A percentile compares a stretch with the other conserved stretches of the same genome.
Evolutionary conservation across 2,113 vertebrate species (phyloP).

Genomic region (Otocyon megalotis): DNA sequence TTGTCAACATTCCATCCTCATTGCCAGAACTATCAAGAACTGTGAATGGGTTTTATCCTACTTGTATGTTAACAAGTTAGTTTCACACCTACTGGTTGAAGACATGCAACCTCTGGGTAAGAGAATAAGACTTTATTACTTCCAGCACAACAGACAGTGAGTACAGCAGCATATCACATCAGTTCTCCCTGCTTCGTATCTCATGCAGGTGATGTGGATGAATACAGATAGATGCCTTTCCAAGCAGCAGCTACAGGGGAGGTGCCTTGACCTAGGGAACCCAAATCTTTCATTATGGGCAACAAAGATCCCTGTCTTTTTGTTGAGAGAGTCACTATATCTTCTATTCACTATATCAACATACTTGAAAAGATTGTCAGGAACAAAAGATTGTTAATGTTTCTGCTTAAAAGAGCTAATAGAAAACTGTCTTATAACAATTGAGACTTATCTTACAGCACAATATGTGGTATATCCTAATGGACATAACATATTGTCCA

Average conservation of each 20-base stretch:
- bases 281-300: not conserved
- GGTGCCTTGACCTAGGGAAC: not conserved
- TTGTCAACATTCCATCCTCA: not conserved
- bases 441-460: not conserved
- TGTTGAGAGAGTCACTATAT: not conserved
- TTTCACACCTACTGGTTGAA: not conserved
- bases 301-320: not conserved
- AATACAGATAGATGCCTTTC: not conserved
- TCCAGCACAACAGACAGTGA: not conserved
- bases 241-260: not conserved
- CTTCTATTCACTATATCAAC: not conserved
- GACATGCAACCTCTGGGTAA: not conserved
- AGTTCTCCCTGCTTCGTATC: not conserved
- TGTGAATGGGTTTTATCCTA: not conserved
- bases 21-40: not conserved
- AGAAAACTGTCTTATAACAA: not conserved
- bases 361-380: not conserved
- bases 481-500: not conserved
- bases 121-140: not conserved
- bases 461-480: not conserved
- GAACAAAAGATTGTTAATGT: not conserved
- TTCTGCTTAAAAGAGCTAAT: not conserved
- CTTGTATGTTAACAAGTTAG: not conserved
- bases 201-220: not conserved
- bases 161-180: not conserved